Conservation (phyloP, 2,888 invertebrate species). For the Trachelus tabidus region DNA sequence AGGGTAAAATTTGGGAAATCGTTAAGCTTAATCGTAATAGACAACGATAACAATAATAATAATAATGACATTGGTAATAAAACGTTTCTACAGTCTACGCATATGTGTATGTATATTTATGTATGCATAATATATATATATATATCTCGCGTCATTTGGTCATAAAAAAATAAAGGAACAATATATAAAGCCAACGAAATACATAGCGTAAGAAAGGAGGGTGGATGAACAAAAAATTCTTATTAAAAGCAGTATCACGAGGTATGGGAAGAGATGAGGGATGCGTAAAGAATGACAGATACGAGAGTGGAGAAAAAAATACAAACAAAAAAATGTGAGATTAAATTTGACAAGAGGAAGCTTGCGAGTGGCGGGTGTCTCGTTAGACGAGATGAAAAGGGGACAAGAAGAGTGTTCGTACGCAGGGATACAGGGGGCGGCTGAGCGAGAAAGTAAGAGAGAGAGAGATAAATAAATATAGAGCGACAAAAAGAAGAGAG, state of each 20-base stretch:
- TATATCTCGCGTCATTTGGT: slow-evolving; percentile 24
- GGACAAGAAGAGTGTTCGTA: slow-evolving; percentile 16
- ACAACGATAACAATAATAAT: slow-evolving; percentile 30
- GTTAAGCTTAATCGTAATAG: slow-evolving; percentile 2
- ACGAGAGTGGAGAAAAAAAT: not conserved
- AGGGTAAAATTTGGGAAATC: not conserved
- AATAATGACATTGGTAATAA: slow-evolving; percentile 49
- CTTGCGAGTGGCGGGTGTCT: too few species aligned
- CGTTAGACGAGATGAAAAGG: slow-evolving; percentile 13
- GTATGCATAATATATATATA: slow-evolving; percentile 31
- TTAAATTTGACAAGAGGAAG: too few species aligned
- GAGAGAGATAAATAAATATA: slow-evolving; percentile 36
- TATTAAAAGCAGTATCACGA: not conserved
- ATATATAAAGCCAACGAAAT: slow-evolving; percentile 60
- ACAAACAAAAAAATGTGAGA: not conserved
- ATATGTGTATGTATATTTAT: too few species aligned
- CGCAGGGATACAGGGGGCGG: not conserved
- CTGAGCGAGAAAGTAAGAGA: slow-evolving; percentile 21
- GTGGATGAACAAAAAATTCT: not conserved
- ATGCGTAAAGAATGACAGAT: too few species aligned
- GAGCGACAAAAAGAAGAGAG: not conserved
- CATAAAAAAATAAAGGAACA: slow-evolving; percentile 61
- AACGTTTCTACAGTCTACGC: too few species aligned
- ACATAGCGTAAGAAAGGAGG: slow-evolving; percentile 14
- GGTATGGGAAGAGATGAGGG: not conserved